phyloP scores from a whole-genome alignment of 2,797 vertebrate species.

The Knipowitschia caucasica region DNA sequence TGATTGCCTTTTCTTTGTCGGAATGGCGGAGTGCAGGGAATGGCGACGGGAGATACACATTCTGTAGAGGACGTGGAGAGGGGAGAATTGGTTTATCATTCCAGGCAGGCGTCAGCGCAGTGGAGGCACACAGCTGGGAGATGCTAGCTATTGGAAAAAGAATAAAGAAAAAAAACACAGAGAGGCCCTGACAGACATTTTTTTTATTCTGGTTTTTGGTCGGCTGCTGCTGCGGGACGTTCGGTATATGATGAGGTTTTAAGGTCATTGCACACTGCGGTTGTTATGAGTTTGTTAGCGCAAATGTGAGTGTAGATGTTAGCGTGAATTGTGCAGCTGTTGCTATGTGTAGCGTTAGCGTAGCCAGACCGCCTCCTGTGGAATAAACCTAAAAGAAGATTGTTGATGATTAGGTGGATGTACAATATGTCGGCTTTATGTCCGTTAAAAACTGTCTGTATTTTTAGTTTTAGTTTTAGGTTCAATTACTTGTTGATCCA shows the following conservation, averaged over 20 bases:
- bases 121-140: constrained; percentile 50
- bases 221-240: constrained; percentile 27
- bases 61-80: constrained; percentile 30
- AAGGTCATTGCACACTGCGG: constrained; percentile 31
- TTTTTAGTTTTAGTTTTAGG: no score
- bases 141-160: constrained; percentile 46
- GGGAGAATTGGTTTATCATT: constrained; percentile 55
- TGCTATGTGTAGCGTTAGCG: no score
- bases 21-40: constrained; percentile 29
- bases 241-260: constrained; percentile 51
- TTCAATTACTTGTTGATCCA: no score
- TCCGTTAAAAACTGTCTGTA: no score
- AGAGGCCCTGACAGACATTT: constrained; percentile 23
- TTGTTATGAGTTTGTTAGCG: constrained; percentile 1
- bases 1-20: constrained; percentile 29
- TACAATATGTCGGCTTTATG: no score
- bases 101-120: constrained; percentile 57
- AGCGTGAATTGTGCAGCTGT: no score
- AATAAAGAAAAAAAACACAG: neutral
- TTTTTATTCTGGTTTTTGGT: constrained; percentile 44
- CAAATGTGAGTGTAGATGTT: no score
- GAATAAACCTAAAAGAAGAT: no score
- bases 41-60: constrained; percentile 53
- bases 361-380: neutral
- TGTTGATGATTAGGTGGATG: no score